These are phyloP conservation scores for Heliconius eleuchia DNA, from an alignment of 1,140 invertebrate species.

Conservation along the genomic window DNA sequence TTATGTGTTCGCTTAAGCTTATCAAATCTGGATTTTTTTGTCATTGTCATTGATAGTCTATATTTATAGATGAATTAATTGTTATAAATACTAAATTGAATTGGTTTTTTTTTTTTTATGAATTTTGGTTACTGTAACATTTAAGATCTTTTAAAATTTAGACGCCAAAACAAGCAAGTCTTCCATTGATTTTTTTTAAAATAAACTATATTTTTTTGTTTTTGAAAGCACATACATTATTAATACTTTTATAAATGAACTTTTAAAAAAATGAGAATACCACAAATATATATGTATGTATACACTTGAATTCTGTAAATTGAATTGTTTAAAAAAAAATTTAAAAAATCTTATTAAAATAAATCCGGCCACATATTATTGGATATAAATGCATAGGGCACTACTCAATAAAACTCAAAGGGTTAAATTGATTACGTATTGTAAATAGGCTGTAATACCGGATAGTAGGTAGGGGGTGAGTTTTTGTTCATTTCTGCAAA, in stretches of 20 bases:
- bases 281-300: not conserved
- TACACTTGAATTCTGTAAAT: not conserved
- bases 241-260: too few species aligned
- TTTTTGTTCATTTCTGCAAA: conserved; percentile 50
- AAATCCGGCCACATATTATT: not conserved
- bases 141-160: too few species aligned
- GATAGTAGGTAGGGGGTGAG: conserved; percentile 33
- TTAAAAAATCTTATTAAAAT: not conserved
- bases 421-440: conserved; percentile 36
- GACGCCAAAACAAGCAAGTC: too few species aligned
- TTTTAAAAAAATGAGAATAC: too few species aligned
- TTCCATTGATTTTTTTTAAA: too few species aligned
- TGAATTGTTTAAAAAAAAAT: too few species aligned
- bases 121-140: too few species aligned
- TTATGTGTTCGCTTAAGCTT: not conserved
- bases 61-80: too few species aligned
- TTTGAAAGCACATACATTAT: too few species aligned
- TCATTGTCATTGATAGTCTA: not conserved
- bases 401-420: conserved; percentile 20
- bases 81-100: too few species aligned
- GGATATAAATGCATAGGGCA: conserved; percentile 17
- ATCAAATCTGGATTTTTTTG: conserved; percentile 3
- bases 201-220: too few species aligned
- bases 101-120: too few species aligned
- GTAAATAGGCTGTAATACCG: conserved; percentile 34